phyloP scores from a whole-genome alignment of 2,113 vertebrate genomes.

The Paradoxurus hermaphroditus region DNA sequence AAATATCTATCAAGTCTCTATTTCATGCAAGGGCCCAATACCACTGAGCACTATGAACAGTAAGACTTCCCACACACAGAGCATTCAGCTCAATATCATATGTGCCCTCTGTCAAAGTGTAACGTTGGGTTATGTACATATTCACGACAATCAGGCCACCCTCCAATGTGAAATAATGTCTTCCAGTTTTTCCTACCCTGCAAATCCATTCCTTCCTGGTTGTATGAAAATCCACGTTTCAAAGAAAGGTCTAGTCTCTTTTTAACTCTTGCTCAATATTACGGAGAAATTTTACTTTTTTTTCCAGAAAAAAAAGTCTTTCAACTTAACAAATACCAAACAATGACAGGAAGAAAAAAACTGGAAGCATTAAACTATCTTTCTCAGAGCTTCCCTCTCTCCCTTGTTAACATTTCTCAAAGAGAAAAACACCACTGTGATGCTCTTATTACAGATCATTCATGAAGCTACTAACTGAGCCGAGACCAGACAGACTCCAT shows the following conservation, averaged over 20 bases:
- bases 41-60: neutral
- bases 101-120: neutral
- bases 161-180: neutral
- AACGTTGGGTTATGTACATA: neutral
- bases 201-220: neutral
- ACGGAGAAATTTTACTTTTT: neutral
- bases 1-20: neutral
- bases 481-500: constrained; percentile 48
- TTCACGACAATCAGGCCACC: neutral
- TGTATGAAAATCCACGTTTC: neutral
- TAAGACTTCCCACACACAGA: neutral
- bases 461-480: constrained; percentile 47
- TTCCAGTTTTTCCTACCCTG: constrained; percentile 7
- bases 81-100: neutral
- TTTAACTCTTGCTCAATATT: constrained; percentile 36
- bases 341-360: constrained; percentile 42
- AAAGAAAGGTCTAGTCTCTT: neutral
- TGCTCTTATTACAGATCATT: constrained; percentile 57
- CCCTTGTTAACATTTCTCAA: constrained; percentile 55
- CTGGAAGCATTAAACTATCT: constrained; percentile 23
- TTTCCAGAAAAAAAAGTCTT: constrained; percentile 32
- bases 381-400: constrained; percentile 18
- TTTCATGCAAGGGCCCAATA: neutral
- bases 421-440: constrained; percentile 58
- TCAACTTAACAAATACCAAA: constrained; percentile 37